phyloP scores from a whole-genome alignment of 2,888 invertebrate species.

The Pinctada fucata region DNA sequence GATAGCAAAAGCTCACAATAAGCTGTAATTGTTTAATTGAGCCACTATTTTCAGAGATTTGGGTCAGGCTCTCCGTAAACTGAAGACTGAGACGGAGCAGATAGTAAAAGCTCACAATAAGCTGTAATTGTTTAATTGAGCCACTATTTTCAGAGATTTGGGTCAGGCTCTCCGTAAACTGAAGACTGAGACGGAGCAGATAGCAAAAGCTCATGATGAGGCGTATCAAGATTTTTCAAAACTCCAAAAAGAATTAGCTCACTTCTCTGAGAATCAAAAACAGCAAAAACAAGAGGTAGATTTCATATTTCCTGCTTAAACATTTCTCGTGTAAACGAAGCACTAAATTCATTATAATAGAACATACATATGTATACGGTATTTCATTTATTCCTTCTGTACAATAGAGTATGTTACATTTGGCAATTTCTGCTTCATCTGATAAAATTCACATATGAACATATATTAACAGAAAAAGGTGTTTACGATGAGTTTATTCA shows the following conservation, averaged over 20 bases:
- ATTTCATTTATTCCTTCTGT: no score
- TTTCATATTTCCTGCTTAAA: neutral
- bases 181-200: constrained; percentile 46
- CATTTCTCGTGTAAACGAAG: no score
- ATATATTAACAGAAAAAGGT: no score
- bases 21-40: neutral
- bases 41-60: constrained; percentile 42
- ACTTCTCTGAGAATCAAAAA: constrained; percentile 39
- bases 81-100: constrained; percentile 47
- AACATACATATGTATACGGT: no score
- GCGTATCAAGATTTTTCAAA: constrained; percentile 34
- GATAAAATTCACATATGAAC: no score
- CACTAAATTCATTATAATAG: no score
- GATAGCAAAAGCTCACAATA: no score
- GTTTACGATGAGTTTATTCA: no score
- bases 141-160: constrained; percentile 42
- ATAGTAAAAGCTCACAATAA: constrained; percentile 40
- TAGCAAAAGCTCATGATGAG: constrained; percentile 40
- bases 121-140: neutral
- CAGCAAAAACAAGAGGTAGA: constrained; percentile 41
- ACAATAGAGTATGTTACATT: no score
- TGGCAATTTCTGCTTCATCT: no score
- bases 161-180: constrained; percentile 41
- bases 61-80: constrained; percentile 37
- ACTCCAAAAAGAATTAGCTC: constrained; percentile 44